These are phyloP conservation scores for Acanthacorydalis orientalis DNA, from an alignment of 2,888 invertebrate species.

Conservation along the genomic window DNA sequence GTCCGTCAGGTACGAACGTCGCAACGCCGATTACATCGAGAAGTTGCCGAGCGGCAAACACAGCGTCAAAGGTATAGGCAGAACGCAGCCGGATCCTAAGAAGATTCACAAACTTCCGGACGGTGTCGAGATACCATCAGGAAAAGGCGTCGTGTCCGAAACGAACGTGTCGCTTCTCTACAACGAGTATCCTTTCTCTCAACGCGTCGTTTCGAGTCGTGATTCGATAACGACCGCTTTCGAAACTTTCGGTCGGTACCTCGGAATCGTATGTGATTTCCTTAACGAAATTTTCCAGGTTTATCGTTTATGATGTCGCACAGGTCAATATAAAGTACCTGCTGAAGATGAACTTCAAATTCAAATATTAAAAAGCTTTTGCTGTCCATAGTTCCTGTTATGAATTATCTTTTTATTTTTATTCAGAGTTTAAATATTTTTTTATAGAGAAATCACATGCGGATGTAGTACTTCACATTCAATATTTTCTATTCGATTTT, in stretches of 20 bases:
- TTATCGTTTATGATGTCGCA: conserved; percentile 88
- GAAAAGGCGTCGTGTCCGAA: conserved; percentile 35
- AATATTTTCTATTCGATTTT: no score
- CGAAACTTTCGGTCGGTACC: no score
- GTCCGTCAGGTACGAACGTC: conserved; percentile 52
- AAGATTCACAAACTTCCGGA: conserved; percentile 35
- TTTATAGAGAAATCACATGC: no score
- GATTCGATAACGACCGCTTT: no score
- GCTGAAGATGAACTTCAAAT: conserved; percentile 72
- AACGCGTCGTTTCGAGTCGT: no score
- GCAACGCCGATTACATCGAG: conserved; percentile 50
- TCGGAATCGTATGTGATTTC: no score
- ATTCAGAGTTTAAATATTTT: no score
- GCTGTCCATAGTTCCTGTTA: no score
- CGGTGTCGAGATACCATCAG: conserved; percentile 65
- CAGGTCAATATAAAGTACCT: conserved; percentile 87
- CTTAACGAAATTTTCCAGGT: conserved; percentile 29
- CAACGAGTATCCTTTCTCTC: conserved; percentile 86
- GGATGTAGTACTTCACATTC: no score
- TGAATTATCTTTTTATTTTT: no score
- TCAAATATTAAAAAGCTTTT: conserved; percentile 33
- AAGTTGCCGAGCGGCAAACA: conserved; percentile 70
- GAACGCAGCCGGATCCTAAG: conserved; percentile 67
- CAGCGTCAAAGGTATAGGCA: conserved; percentile 77
- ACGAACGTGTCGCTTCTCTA: conserved; percentile 49